Base-by-base conservation (phyloP, 2,888 invertebrate genomes). In the Tridacna crocea region DNA sequence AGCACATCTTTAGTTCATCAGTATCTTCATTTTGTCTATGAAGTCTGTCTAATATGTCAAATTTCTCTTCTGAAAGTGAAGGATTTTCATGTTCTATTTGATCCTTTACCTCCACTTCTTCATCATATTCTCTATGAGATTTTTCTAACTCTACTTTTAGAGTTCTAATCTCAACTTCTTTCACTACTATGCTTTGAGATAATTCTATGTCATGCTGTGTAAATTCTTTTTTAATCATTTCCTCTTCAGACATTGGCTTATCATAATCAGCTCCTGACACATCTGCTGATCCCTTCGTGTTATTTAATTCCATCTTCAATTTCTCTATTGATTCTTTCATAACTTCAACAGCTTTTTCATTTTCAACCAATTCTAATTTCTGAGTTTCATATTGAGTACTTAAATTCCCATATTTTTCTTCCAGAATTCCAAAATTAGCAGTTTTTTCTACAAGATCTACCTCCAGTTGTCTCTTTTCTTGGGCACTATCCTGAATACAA, bases 351-450 rank as follows among this genome's bases (percentile, higher is more conserved):
- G 19, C 22, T n/a, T 46, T 12, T 46, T 74, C 46, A 36, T 74
- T 61, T 19, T 65, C 24, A 27, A 48, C 22, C 17, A 55, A 24
- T 0, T 65, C 72, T 47, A 81, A 76, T 51, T 82, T 80, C 60
- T 70, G 60, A 55, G 79, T 55, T 13, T 68, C 68, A 46, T 12
- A 68, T 4, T 68, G 8, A 2, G 36, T 3, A 19, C 13, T 27
- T 0, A 61, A 22, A 22, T n/a, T 17, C 47, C 47, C 47, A n/a
- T 47, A 58, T 46, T 77, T 26, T 24, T 77, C 77, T 58, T 75
- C 60, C 46, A 19, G 6, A 8, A 48, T 36, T 72, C 74, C 63
- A 58, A 24, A 24, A 24, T 68, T 70, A 12, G 27, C 60, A 19
- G 13, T 15, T 51, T 47, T 10, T 11, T 17, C 27, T 55, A 22